Evolutionary conservation across 2,888 invertebrate genomes (phyloP), one percentile per base, ranked within the genome.

Genomic region (Axea sp.): DNA sequence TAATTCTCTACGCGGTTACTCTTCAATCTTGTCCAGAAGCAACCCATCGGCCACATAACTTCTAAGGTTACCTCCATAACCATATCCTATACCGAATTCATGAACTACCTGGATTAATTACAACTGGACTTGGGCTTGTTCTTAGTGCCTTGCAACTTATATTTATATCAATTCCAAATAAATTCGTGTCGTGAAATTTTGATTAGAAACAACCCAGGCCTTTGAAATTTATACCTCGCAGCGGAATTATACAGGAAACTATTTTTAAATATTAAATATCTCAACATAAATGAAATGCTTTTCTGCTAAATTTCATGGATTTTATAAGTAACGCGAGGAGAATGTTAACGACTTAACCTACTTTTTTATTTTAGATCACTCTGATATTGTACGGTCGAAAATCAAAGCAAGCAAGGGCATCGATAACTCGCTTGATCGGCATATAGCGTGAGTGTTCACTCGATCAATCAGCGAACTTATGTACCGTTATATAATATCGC

Each of bases 21-120:
- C 82, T 78, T 82, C 83, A 80, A 81, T 80, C 81, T 81, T 82
- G 81, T 80, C 81, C 81, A 80, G 77, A 71, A 80, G 76, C 80
- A 79, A 77, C 76, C 79, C 79, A 81, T 81, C 81, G 80, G 72
- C 68, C 78, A 75, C 81, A 82, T 83, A 84, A 82, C 82, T 83
- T 76, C 77, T 77, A 78, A 79, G 74, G 72, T 71, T 78, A 71
- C 78, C 75, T 43, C 73, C 74, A 74, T 77, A 80, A 81, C 81
- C 79, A 75, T 78, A 75, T 69, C 76, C 74, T 41, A 81, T 82
- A 76, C 76, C 67, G 76, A 76, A 82, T 80, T 81, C 80, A 81
- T 81, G 79, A 80, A 78, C 77, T 64, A 71, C 73, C 55, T 76
- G 76, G 76, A 75, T 77, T 76, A 73, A 77, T 73, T 74, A 73